These are phyloP conservation scores for Bombus pascuorum DNA, from an alignment of 1,140 invertebrate genomes.

Conservation along the genomic window DNA sequence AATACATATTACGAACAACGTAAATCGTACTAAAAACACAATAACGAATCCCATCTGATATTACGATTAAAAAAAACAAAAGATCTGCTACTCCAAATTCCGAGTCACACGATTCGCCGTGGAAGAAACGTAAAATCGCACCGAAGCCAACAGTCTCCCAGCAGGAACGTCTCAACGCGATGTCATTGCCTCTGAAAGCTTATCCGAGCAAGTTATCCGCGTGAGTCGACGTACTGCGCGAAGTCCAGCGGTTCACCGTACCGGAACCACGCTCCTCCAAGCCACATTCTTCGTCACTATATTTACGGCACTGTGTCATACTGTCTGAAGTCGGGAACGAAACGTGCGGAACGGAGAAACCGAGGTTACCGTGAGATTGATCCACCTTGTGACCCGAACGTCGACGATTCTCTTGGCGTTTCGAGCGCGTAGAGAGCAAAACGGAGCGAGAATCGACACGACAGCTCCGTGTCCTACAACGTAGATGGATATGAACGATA, in stretches of 20 bases:
- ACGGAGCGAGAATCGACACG: constrained; percentile 62
- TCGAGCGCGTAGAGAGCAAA: constrained; percentile 53
- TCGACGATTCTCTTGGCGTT: constrained; percentile 18
- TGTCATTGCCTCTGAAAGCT: constrained; percentile 54
- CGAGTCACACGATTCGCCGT: neutral
- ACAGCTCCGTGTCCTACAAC: constrained; percentile 54
- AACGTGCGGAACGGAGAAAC: constrained; percentile 9
- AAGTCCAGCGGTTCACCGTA: constrained; percentile 47
- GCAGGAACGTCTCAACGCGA: constrained; percentile 49
- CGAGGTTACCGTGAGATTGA: constrained; percentile 54
- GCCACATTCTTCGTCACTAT: constrained; percentile 48
- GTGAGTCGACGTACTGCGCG: constrained; percentile 30
- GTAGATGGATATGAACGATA: constrained; percentile 63
- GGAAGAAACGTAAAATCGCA: too few species aligned
- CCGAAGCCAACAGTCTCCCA: neutral
- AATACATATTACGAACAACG: neutral
- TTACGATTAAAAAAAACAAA: neutral
- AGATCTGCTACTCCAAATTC: too few species aligned
- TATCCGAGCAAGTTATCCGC: constrained; percentile 55
- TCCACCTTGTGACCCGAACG: constrained; percentile 64
- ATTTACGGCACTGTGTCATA: constrained; percentile 60
- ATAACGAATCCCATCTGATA: neutral
- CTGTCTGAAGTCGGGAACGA: constrained; percentile 4
- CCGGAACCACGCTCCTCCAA: constrained; percentile 48
- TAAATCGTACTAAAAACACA: neutral